Percentiles rank a stretch among this genome's conserved stretches.
These are phyloP conservation scores for Sardinella longiceps DNA, from an alignment of 2,797 vertebrate species.

Conservation along the genomic window DNA sequence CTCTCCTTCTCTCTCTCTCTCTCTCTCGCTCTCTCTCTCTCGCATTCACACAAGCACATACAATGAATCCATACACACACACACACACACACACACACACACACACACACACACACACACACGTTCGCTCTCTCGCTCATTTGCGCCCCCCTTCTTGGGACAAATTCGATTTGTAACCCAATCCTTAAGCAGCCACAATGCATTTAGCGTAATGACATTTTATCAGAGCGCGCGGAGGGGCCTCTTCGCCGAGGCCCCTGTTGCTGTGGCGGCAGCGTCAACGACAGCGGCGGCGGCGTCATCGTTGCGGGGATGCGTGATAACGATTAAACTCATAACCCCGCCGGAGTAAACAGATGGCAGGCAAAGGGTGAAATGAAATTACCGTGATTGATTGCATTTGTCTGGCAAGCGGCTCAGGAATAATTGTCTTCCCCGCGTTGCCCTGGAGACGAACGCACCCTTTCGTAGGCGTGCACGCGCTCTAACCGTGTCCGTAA, in stretches of 20 bases:
- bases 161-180: constrained; percentile 78
- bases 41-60: background rate
- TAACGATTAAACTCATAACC: constrained; percentile 68
- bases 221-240: constrained; percentile 72
- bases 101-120: background rate
- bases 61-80: no score
- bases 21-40: constrained; percentile 45
- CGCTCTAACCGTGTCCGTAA: constrained; percentile 51
- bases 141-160: constrained; percentile 55
- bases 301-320: constrained; percentile 54
- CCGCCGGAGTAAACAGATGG: constrained; percentile 70
- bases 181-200: constrained; percentile 75
- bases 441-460: constrained; percentile 66
- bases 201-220: constrained; percentile 81
- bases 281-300: background rate
- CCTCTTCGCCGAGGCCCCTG: constrained; percentile 60
- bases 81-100: no score
- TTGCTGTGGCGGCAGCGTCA: constrained; percentile 10
- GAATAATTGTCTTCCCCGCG: constrained; percentile 65
- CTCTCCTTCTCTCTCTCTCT: constrained; percentile 58
- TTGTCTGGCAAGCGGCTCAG: constrained; percentile 68
- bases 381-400: constrained; percentile 72
- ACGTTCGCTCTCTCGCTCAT: constrained; percentile 38
- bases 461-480: constrained; percentile 24
- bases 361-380: constrained; percentile 68